Evolutionary conservation across 2,888 invertebrate species (phyloP), one percentile per base, ranked within the genome.

Genomic region (Caenorhabditis afra): DNA sequence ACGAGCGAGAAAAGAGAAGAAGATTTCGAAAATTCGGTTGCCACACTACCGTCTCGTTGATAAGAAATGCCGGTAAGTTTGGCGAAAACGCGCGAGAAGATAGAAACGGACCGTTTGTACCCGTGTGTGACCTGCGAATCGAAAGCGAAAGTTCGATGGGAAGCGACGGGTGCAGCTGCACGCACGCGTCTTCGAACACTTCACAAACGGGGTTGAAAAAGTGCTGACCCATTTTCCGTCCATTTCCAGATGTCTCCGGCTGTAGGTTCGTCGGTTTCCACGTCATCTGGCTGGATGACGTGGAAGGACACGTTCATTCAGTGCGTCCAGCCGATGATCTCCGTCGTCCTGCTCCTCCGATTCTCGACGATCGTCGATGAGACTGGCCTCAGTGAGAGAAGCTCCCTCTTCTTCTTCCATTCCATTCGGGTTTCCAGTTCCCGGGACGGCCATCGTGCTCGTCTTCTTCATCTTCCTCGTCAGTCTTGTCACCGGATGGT

Each of bases 261-360:
- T 7, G 52, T 35, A 11, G 53, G 65, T 10, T 52, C 58, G 0
- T 16, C 18, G 5, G 47, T 10, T 16, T 23, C 55, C 20, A 44
- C 35, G 20, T 55, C 65, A n/a, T 41, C 71, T 10, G 62, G 50
- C 20, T 79, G 74, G 79, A 75, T 75, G 74, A 75, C 64, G 12
- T 80, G 80, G 80, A 66, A 55, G 14, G 80, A 80, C 50, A 59
- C 65, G 1, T 71, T 80, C n/a, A n/a, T 75, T 10, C 71, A 74
- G 22, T 66, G 58, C 45, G 70, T 64, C 3, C 80, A 80, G 53
- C 80, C 80, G 11, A 80, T 80, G 80, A 35, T 80, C 16, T 70
- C 80, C 0, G 62, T 80, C 52, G 80, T 80, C 11, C 62, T 80
- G 0, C 47, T 80, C 1, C 58, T 80, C 7, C 41, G 80, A 39